Percentiles rank a stretch among this genome's conserved stretches.
phyloP scores from a whole-genome alignment of 2,113 vertebrate species.

The Paratilapia polleni region DNA sequence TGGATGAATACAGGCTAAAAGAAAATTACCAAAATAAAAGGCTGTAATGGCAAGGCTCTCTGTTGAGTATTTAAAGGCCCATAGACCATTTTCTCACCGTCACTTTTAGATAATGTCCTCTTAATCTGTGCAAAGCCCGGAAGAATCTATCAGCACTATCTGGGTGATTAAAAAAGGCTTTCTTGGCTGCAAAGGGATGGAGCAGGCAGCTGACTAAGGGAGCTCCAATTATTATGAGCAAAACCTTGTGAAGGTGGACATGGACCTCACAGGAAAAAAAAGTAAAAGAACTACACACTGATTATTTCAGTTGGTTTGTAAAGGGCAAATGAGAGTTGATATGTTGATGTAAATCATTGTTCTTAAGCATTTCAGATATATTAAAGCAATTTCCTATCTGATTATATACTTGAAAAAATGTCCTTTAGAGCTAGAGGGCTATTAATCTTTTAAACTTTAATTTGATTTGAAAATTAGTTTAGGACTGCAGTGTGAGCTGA shows the following conservation, averaged over 20 bases:
- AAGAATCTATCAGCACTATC: conserved; percentile 55
- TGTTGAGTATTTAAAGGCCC: conserved; percentile 50
- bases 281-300: neutral
- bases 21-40: conserved; percentile 40
- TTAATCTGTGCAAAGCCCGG: conserved; percentile 61
- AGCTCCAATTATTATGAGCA: conserved; percentile 39
- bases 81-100: conserved; percentile 39
- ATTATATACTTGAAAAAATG: neutral
- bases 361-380: neutral
- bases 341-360: neutral
- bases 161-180: conserved; percentile 57
- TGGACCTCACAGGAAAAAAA: neutral
- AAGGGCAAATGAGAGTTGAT: neutral
- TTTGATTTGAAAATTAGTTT: conserved; percentile 12
- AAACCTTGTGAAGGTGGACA: conserved; percentile 13
- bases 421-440: neutral
- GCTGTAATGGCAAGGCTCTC: neutral
- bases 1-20: conserved; percentile 29
- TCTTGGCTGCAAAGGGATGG: conserved; percentile 13
- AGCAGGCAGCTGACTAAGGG: conserved; percentile 15
- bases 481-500: neutral
- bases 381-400: neutral
- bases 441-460: conserved; percentile 5
- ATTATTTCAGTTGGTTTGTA: neutral
- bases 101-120: conserved; percentile 57